A percentile compares a stretch with the other conserved stretches of the same genome.
Evolutionary conservation across 2,888 invertebrate genomes (phyloP).

Genomic region (Dryocosmus kuriphilus): DNA sequence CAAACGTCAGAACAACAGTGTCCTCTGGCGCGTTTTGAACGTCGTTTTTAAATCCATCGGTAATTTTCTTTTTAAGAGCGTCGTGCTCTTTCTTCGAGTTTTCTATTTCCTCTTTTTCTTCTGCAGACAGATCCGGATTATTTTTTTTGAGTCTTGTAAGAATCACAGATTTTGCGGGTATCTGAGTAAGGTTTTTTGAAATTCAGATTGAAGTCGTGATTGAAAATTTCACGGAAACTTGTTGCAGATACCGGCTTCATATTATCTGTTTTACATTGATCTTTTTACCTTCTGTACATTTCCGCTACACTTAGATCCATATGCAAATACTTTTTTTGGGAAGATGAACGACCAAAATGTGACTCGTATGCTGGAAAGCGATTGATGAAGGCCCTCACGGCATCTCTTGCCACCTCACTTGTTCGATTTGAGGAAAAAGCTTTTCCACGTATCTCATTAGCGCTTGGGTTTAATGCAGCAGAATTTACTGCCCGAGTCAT

Average conservation of each 20-base stretch:
- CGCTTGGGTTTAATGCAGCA: constrained; percentile 25
- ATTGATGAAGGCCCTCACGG: constrained; percentile 43
- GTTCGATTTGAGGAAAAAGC: constrained; percentile 18
- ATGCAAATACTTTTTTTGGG: constrained; percentile 41
- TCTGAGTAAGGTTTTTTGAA: constrained; percentile 48
- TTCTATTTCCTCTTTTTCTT: too few relatives aligned
- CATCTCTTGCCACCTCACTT: constrained; percentile 30
- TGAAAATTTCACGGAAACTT: constrained; percentile 47
- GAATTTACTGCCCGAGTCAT: constrained; percentile 39
- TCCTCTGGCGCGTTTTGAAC: too few relatives aligned
- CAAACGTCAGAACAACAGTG: constrained; percentile 35
- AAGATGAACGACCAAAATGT: constrained; percentile 39
- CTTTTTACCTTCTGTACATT: constrained; percentile 41
- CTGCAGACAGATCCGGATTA: background rate
- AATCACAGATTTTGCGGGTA: constrained; percentile 45
- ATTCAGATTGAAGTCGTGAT: constrained; percentile 45
- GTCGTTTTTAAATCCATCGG: too few relatives aligned
- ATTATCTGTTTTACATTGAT: constrained; percentile 36
- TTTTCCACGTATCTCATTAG: constrained; percentile 32
- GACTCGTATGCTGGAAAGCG: constrained; percentile 43
- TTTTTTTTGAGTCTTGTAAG: background rate
- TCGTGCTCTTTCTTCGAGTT: too few relatives aligned
- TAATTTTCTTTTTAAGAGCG: too few relatives aligned
- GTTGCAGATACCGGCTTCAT: constrained; percentile 40
- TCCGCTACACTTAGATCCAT: constrained; percentile 36